Evolutionary conservation across 2,113 vertebrate genomes (phyloP), one percentile per base, ranked within the genome.

Genomic region (Chaetodon auriga): DNA sequence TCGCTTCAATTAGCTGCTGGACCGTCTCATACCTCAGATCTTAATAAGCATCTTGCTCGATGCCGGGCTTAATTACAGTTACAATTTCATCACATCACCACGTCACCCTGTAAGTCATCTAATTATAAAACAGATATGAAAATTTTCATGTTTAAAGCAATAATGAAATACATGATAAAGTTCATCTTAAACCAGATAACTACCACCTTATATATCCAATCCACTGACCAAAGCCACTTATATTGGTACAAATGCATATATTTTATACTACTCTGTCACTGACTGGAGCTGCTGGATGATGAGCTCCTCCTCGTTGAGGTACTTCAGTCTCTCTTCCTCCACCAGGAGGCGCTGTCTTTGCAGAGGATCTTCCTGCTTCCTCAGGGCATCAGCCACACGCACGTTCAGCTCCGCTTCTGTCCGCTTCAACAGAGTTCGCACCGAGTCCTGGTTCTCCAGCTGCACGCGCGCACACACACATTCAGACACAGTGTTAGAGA

Each of bases 231-330:
- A 49, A 57, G 49, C 15, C 25, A 51, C 10, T 30, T 25, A 15
- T 21, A 38, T 6, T 41, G 1, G 19, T 16, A n/a, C 11, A 55
- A 45, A 9, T 21, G 8, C 14, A 36, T 10, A 48, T 2, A 57
- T 60, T 68, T 15, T 25, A 1, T 64, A 10, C 30, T 30, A 30
- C 30, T 1, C n/a, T 19, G 71, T 48, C 21, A 93, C 97, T 96
- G 89, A 99, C 98, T 99, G 98, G 49, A 99, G 96, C 94, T 99
- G 98, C 93, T 99, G 98, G 49, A 97, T 98, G 86, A 99, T 98
- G 38, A 99, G 97, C 91, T 99, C 98, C 95, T 99, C 98, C 87
- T 99, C 97, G 6, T 99, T 99, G 79, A 99, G 97, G 92, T 99
- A 99, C 73, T 97, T 98, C 54, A 99, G 97, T 90, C 98, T 93